Conservation (phyloP, 2,797 vertebrate species). For the Acipenser transmontanus region DNA sequence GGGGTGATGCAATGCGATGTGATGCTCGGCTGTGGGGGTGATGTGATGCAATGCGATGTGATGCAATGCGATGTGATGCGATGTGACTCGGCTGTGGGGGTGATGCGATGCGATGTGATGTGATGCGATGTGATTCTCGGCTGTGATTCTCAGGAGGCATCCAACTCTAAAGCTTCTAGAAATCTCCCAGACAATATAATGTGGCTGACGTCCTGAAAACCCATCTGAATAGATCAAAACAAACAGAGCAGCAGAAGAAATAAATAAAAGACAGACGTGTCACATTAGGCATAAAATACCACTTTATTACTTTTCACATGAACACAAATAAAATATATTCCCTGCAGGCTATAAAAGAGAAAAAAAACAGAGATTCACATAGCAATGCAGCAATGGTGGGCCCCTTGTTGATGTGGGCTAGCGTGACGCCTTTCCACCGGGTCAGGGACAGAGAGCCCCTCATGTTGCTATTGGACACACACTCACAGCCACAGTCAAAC, state of each 20-base stretch:
- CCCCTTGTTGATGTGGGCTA: constrained; percentile 52
- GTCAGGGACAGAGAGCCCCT: constrained; percentile 65
- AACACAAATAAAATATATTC: constrained; percentile 83
- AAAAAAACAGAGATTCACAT: constrained; percentile 44
- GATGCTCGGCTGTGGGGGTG: no score
- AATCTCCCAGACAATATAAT: neutral
- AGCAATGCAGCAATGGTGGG: constrained; percentile 66
- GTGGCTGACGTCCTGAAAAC: no score
- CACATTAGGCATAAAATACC: constrained; percentile 87
- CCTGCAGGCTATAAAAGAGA: constrained; percentile 91
- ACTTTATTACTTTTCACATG: constrained; percentile 90
- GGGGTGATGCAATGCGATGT: no score
- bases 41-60: neutral
- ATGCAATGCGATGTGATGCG: neutral
- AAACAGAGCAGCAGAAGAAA: constrained; percentile 36
- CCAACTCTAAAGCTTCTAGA: neutral
- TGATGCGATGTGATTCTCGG: neutral
- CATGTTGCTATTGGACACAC: constrained; percentile 79
- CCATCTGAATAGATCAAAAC: constrained; percentile 32
- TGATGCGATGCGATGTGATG: neutral
- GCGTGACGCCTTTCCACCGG: constrained; percentile 46
- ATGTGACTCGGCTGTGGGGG: neutral
- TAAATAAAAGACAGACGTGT: neutral
- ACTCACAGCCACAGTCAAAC: constrained; percentile 69
- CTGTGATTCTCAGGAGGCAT: neutral